A percentile compares a stretch with the other conserved stretches of the same genome.
Evolutionary conservation across 23 tunicate genomes (phyloP).

Genomic region (Trididemnum clinides): DNA sequence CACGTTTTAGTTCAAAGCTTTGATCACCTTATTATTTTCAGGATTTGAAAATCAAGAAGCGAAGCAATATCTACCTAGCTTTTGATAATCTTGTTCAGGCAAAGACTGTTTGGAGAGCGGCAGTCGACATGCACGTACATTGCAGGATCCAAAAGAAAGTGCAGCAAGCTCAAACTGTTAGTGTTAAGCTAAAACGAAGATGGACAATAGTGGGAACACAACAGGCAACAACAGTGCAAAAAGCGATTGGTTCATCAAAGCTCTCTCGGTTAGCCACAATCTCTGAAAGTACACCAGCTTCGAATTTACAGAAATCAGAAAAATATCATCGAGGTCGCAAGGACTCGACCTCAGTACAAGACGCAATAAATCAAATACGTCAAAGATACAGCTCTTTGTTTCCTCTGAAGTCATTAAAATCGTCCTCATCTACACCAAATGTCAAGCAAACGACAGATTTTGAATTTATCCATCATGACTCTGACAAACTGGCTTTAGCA

Average conservation of each 20-base stretch:
- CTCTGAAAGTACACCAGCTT: not conserved
- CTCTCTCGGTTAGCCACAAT: conserved; percentile 9
- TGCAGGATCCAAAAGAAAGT: conserved; percentile 48
- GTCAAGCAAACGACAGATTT: not conserved
- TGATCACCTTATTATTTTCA: not conserved
- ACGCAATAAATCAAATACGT: not conserved
- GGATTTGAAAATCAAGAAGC: not conserved
- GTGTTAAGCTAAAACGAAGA: conserved; percentile 28
- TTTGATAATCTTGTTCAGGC: conserved; percentile 60
- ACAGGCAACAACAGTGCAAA: conserved; percentile 7
- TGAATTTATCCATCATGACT: not conserved
- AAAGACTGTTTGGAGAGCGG: conserved; percentile 72
- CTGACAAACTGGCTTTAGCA: not conserved
- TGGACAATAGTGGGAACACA: conserved; percentile 23
- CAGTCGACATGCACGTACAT: conserved; percentile 70
- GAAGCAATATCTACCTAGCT: conserved; percentile 1
- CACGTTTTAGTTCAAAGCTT: too few species aligned
- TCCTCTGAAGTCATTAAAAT: not conserved
- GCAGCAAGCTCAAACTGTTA: not conserved
- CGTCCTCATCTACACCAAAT: not conserved
- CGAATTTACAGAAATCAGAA: not conserved
- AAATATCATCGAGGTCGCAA: not conserved
- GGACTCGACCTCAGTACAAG: not conserved
- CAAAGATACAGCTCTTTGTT: not conserved
- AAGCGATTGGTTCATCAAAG: not conserved